Evolutionary conservation across 1,140 invertebrate genomes (phyloP), one percentile per base, ranked within the genome.

Genomic region (Drosophila truncata): DNA sequence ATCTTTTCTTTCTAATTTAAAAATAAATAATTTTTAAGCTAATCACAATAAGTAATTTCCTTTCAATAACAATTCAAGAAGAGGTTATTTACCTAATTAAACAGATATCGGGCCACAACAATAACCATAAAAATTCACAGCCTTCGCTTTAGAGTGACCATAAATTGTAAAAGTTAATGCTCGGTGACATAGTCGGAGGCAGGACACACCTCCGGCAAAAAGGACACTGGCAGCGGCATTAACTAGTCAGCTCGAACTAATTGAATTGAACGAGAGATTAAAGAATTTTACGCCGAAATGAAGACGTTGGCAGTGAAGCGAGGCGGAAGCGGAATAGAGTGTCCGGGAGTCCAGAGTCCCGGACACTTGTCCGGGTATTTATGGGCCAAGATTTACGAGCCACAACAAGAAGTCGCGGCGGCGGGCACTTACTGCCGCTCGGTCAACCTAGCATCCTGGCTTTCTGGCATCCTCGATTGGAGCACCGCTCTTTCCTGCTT

Each of bases 221-320:
- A 73, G 80, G 80, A 80, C 84, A 46, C 71, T 80, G 60, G 46
- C 57, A 49, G 46, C 50, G 54, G 84, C 78, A 92, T 91, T 91
- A 92, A 80, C 91, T 90, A 92, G 83, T 92, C 91, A 91, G 87
- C 82, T 91, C 59, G 82, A 91, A 91, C 90, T 91, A 92, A 92
- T 92, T 92, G 90, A 92, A 92, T 92, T 92, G 90, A 92, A 85
- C 75, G 63, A 83, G 90, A 91, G 90, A 91, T 91, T 92, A 91
- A 91, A 91, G 90, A 90, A 86, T 91, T 91, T 91, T 76, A 91
- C 90, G 90, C 90, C 75, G 67, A 81, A 83, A 77, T 82, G 79
- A 82, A 90, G 84, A 88, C 75, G 73, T 81, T 61, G 67, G 37
- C 72, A 71, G 61, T 72, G 60, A 80, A 73, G 63, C 84, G 78